Evolutionary conservation across 2,888 invertebrate genomes (phyloP).

Genomic region (Carcina quercana): DNA sequence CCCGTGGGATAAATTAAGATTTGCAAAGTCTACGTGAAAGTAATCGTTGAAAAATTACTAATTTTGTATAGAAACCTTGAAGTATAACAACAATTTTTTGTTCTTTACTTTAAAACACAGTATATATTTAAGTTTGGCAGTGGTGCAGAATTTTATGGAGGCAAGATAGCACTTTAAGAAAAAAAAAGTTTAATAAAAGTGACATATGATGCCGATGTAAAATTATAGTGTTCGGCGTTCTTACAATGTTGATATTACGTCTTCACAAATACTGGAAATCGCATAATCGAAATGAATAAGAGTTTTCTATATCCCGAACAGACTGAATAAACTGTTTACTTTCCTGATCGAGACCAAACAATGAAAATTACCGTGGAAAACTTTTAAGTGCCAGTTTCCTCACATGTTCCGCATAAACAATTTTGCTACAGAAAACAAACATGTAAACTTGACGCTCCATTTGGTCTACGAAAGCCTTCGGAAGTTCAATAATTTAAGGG

Average conservation of each 20-base stretch:
- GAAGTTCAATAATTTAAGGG: slow-evolving; percentile 30
- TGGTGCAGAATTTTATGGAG: too few species aligned
- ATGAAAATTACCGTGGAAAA: slow-evolving; percentile 5
- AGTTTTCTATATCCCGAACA: not conserved
- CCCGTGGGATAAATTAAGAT: too few species aligned
- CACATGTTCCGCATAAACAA: slow-evolving; percentile 24
- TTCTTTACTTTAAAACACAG: too few species aligned
- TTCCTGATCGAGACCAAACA: slow-evolving; percentile 4
- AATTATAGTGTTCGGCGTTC: too few species aligned
- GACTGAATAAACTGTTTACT: slow-evolving; percentile 1
- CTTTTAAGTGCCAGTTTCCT: slow-evolving; percentile 9
- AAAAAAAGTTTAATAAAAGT: too few species aligned
- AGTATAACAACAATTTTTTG: too few species aligned
- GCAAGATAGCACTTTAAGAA: too few species aligned
- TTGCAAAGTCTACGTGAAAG: too few species aligned
- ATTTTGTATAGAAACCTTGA: too few species aligned
- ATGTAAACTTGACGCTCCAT: slow-evolving; percentile 27
- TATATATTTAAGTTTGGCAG: too few species aligned
- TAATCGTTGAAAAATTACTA: too few species aligned
- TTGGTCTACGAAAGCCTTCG: slow-evolving; percentile 24
- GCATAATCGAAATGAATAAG: not conserved
- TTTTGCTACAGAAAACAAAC: slow-evolving; percentile 31
- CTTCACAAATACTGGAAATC: not conserved
- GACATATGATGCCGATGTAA: too few species aligned
- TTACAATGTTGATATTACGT: not conserved